phyloP scores from a whole-genome alignment of 2,888 invertebrate species.

The Mimachlamys varia region DNA sequence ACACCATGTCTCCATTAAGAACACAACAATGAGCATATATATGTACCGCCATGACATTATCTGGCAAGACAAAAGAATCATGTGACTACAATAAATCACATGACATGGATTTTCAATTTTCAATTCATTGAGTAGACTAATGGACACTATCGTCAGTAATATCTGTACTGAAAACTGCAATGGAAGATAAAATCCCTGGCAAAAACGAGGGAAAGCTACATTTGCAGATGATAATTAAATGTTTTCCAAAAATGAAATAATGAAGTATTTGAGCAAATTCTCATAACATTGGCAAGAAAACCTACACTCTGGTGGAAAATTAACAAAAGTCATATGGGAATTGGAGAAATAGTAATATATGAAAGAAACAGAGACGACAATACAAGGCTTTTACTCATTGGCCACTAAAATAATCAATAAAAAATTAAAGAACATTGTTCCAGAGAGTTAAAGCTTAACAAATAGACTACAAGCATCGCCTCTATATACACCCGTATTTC shows the following conservation, averaged over 20 bases:
- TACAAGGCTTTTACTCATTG: not conserved
- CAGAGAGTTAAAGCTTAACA: not conserved
- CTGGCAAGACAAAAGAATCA: slow-evolving; percentile 37
- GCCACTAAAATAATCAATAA: not conserved
- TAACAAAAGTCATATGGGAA: not conserved
- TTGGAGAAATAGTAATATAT: not conserved
- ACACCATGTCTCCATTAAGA: not conserved
- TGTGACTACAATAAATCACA: not conserved
- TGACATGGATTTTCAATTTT: slow-evolving; percentile 34
- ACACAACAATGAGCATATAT: slow-evolving; percentile 37
- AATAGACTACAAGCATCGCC: not conserved
- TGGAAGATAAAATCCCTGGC: slow-evolving; percentile 9
- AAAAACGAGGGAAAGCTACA: not conserved
- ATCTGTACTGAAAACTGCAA: slow-evolving; percentile 9
- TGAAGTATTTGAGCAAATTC: slow-evolving; percentile 23
- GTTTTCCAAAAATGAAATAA: not conserved
- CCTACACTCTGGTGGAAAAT: not conserved
- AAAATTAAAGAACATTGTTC: not conserved
- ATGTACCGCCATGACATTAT: slow-evolving; percentile 34
- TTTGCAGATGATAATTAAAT: slow-evolving; percentile 29
- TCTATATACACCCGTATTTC: not conserved
- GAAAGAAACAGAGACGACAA: not conserved
- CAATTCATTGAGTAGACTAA: slow-evolving; percentile 19
- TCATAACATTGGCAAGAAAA: slow-evolving; percentile 29
- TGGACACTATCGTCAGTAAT: not conserved